A percentile compares a stretch with the other conserved stretches of the same genome.
phyloP scores from a whole-genome alignment of 1,140 invertebrate genomes.

The Scaptomyza hsui region DNA sequence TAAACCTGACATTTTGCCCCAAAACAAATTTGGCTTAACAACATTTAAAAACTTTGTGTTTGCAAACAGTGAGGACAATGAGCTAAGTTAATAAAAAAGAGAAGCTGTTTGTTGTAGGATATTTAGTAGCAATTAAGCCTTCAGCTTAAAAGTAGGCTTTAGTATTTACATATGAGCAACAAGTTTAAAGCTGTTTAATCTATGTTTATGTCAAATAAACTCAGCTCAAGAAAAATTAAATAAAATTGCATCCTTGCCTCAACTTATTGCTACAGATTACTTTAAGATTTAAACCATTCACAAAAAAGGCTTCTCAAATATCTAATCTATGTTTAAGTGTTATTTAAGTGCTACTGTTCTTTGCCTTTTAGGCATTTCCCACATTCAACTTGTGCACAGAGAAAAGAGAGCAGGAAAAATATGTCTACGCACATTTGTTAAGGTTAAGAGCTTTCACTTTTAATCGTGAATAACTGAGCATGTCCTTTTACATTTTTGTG shows the following conservation, averaged over 20 bases:
- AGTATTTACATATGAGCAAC: too few relatives aligned
- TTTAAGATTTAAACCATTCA: too few relatives aligned
- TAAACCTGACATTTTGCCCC: neutral
- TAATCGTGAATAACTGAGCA: slow-evolving; percentile 46
- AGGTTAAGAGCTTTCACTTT: slow-evolving; percentile 50
- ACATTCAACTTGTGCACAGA: slow-evolving; percentile 2
- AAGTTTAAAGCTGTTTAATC: too few relatives aligned
- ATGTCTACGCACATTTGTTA: slow-evolving; percentile 37
- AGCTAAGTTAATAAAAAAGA: too few relatives aligned
- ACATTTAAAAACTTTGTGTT: slow-evolving; percentile 14
- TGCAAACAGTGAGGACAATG: too few relatives aligned
- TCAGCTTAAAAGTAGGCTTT: too few relatives aligned
- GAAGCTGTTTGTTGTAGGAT: too few relatives aligned
- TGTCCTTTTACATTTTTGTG: slow-evolving; percentile 39
- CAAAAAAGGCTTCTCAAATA: neutral
- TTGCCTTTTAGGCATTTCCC: neutral
- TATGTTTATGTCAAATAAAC: too few relatives aligned
- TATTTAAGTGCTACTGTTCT: slow-evolving; percentile 17
- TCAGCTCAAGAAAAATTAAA: too few relatives aligned
- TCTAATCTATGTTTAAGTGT: slow-evolving; percentile 18
- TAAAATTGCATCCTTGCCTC: too few relatives aligned
- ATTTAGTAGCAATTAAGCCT: too few relatives aligned
- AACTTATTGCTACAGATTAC: too few relatives aligned
- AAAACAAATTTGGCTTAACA: slow-evolving; percentile 10
- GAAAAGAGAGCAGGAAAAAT: slow-evolving; percentile 23